phyloP scores from a whole-genome alignment of 2,888 invertebrate genomes.

The Timandra comae region DNA sequence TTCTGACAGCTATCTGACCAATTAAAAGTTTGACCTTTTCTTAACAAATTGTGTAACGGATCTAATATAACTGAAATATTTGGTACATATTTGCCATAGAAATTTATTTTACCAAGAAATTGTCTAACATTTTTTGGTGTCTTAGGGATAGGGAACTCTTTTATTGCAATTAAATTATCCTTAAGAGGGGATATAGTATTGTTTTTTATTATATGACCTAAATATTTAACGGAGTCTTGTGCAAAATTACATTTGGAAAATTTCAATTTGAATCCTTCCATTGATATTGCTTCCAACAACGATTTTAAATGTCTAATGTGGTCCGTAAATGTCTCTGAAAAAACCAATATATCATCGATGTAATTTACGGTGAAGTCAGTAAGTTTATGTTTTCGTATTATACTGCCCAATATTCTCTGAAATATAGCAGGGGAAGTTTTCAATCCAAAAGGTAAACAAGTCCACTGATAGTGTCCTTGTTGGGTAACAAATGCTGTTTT shows the following conservation, averaged over 20 bases:
- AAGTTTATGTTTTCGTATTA: conserved; percentile 16
- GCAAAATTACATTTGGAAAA: conserved; percentile 17
- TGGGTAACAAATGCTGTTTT: too few relatives aligned
- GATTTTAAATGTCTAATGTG: conserved; percentile 1
- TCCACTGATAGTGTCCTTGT: too few relatives aligned
- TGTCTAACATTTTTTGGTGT: conserved; percentile 22
- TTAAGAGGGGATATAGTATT: conserved; percentile 22
- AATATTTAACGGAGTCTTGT: conserved; percentile 20
- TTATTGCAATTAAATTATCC: conserved; percentile 25
- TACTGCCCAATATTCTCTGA: conserved; percentile 32
- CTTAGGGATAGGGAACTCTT: conserved; percentile 15
- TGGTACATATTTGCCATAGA: conserved; percentile 21
- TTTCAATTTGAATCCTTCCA: conserved; percentile 24
- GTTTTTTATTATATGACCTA: conserved; percentile 23
- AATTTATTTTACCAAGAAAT: conserved; percentile 23
- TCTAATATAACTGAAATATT: conserved; percentile 19
- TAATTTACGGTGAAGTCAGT: conserved; percentile 11
- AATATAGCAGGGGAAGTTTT: too few relatives aligned
- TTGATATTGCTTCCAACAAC: conserved; percentile 16
- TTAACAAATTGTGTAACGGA: conserved; percentile 21
- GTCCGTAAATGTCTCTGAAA: conserved; percentile 3
- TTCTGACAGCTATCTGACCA: too few relatives aligned
- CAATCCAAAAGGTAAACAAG: too few relatives aligned
- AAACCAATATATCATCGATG: conserved; percentile 13
- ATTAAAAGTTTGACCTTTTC: conserved; percentile 14